phyloP scores from a whole-genome alignment of 1,140 invertebrate species.

The Solenopsis fugax region DNA sequence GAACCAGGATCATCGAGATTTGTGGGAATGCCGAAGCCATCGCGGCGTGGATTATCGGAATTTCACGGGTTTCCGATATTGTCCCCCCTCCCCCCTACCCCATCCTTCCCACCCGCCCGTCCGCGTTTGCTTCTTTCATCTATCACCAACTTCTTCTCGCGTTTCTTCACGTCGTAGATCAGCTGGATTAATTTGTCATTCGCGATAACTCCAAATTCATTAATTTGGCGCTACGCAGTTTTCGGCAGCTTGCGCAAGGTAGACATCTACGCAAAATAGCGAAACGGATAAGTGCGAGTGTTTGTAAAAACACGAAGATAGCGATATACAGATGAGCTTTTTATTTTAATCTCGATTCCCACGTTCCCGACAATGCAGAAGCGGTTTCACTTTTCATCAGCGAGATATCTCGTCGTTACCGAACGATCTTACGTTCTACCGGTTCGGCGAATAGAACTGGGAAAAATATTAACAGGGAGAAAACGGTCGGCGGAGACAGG shows the following conservation, averaged over 20 bases:
- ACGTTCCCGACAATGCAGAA: conserved; percentile 16
- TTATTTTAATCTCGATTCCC: conserved; percentile 18
- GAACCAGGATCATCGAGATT: conserved; percentile 52
- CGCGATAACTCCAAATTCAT: neutral
- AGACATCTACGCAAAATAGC: neutral
- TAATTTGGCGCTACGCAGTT: neutral
- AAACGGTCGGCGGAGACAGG: conserved; percentile 15
- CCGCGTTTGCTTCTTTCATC: conserved; percentile 17
- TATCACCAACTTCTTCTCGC: conserved; percentile 29
- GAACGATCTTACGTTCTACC: conserved; percentile 25
- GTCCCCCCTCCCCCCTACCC: neutral
- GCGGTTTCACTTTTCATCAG: conserved; percentile 30
- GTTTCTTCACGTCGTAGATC: neutral
- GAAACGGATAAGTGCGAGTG: neutral
- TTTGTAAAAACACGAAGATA: neutral
- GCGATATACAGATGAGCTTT: neutral
- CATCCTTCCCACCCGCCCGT: neutral
- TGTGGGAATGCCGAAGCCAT: conserved; percentile 59
- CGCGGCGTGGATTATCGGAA: conserved; percentile 55
- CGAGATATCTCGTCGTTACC: conserved; percentile 4
- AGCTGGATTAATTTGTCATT: conserved; percentile 46
- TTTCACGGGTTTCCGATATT: conserved; percentile 57
- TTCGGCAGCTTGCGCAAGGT: neutral
- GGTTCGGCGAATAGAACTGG: neutral
- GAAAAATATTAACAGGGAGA: conserved; percentile 51